Evolutionary conservation across 2,113 vertebrate genomes (phyloP).

Genomic region (Carassius auratus): DNA sequence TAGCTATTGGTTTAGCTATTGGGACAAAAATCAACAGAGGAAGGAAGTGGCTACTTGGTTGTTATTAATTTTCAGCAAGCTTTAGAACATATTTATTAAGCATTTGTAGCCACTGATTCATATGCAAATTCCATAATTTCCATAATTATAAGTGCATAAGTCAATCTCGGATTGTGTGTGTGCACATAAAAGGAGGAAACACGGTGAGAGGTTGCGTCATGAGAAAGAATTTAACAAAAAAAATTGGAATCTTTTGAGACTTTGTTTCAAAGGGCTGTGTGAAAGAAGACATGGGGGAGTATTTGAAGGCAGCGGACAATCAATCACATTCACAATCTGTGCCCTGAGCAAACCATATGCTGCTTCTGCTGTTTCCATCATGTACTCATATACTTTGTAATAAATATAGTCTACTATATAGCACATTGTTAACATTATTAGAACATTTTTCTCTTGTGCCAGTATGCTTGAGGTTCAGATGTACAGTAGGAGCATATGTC

Average conservation of each 20-base stretch:
- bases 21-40: neutral
- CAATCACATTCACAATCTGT: constrained; percentile 2
- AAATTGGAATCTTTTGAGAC: constrained; percentile 7
- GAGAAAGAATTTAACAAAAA: neutral
- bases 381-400: neutral
- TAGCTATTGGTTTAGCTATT: neutral
- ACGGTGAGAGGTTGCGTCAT: neutral
- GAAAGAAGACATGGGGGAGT: neutral
- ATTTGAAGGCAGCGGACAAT: constrained; percentile 21
- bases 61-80: neutral
- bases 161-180: neutral
- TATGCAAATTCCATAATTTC: neutral
- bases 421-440: neutral
- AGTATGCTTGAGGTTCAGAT: neutral
- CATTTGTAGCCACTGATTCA: neutral
- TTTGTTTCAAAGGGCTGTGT: neutral
- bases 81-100: neutral
- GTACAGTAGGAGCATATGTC: neutral
- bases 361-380: constrained; percentile 3
- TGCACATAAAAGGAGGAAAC: neutral
- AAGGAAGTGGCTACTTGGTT: neutral
- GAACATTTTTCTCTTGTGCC: neutral
- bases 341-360: constrained; percentile 15
- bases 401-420: constrained; percentile 5
- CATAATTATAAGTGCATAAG: neutral